Percentiles rank a stretch among this genome's conserved stretches.
Evolutionary conservation across 2,888 invertebrate genomes (phyloP).

Genomic region (Melieria crassipennis): DNA sequence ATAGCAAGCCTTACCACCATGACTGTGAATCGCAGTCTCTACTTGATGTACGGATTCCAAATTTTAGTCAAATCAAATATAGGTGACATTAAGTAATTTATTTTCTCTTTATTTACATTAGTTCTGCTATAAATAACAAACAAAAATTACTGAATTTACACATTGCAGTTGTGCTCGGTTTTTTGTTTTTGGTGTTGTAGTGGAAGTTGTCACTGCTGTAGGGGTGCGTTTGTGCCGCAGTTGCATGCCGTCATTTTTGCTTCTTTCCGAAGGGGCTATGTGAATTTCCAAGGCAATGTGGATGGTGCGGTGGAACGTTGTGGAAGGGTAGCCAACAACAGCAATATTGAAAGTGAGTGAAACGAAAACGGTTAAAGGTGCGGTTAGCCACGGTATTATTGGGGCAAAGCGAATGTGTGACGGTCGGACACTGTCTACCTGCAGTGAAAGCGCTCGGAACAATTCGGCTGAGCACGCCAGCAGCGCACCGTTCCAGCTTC

Average conservation of each 20-base stretch:
- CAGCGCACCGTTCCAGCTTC: too few relatives aligned
- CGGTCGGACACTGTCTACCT: neutral
- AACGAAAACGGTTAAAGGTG: constrained; percentile 34
- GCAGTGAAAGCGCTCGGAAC: neutral
- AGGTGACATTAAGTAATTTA: too few relatives aligned
- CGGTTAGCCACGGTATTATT: constrained; percentile 30
- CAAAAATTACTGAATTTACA: neutral
- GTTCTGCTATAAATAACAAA: too few relatives aligned
- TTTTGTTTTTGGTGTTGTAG: neutral
- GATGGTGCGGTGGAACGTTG: neutral
- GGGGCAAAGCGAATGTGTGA: neutral
- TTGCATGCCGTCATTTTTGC: neutral
- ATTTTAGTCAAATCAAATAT: too few relatives aligned
- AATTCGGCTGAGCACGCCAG: too few relatives aligned
- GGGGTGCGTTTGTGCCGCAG: neutral
- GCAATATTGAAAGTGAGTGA: neutral
- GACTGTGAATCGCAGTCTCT: too few relatives aligned
- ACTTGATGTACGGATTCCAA: too few relatives aligned
- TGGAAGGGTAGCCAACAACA: neutral
- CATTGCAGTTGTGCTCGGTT: neutral
- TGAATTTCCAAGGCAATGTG: neutral
- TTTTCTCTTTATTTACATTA: too few relatives aligned
- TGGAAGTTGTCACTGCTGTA: neutral
- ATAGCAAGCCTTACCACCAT: too few relatives aligned
- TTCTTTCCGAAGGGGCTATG: neutral